Evolutionary conservation across 2,888 invertebrate genomes (phyloP).

Genomic region (Ryuthela nishihirai): DNA sequence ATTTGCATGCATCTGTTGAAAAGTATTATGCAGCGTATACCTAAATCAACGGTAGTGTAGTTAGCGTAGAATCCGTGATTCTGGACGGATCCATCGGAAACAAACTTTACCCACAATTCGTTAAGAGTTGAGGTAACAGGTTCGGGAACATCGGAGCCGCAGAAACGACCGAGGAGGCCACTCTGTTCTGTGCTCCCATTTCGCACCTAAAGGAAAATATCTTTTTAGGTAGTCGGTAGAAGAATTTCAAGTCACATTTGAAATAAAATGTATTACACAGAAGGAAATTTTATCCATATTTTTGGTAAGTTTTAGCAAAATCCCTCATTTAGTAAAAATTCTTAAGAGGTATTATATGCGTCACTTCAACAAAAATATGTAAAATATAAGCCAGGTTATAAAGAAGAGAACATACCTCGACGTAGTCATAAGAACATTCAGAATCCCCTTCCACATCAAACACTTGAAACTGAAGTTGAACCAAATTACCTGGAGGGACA

Average conservation of each 20-base stretch:
- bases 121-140: constrained; percentile 66
- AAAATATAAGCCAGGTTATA: no score
- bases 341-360: no score
- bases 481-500: constrained; percentile 63
- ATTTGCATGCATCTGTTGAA: no score
- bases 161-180: constrained; percentile 63
- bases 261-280: no score
- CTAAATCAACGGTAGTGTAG: constrained; percentile 63
- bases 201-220: constrained; percentile 15
- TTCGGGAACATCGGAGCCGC: constrained; percentile 57
- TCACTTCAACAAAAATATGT: no score
- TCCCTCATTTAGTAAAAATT: no score
- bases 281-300: no score
- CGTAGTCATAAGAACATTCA: constrained; percentile 62
- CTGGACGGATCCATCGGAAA: constrained; percentile 42
- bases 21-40: no score
- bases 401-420: constrained; percentile 57
- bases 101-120: constrained; percentile 62
- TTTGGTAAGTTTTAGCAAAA: no score
- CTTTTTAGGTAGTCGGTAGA: no score
- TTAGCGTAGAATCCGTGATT: constrained; percentile 71
- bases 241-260: no score
- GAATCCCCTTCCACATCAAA: constrained; percentile 58
- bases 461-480: constrained; percentile 65
- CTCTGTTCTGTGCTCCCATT: constrained; percentile 22